phyloP scores from a whole-genome alignment of 2,888 invertebrate genomes.

The Nymphalis c-album region DNA sequence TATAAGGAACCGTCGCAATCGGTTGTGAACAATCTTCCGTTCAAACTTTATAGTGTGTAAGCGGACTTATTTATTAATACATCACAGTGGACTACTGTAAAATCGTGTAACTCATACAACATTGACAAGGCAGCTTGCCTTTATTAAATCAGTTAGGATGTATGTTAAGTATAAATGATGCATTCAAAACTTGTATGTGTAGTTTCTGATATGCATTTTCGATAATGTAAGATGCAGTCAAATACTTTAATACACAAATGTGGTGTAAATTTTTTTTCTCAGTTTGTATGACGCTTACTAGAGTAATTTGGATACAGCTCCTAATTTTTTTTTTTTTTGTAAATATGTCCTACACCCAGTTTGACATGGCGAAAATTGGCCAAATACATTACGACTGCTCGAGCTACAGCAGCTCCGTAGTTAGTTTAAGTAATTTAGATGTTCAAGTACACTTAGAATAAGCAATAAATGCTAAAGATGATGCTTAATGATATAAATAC shows the following conservation, averaged over 20 bases:
- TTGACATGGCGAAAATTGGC: constrained; percentile 26
- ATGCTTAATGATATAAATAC: constrained; percentile 74
- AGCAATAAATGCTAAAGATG: constrained; percentile 61
- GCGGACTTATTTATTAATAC: constrained; percentile 78
- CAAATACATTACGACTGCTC: constrained; percentile 20
- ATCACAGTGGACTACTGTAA: constrained; percentile 70
- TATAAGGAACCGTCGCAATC: constrained; percentile 75
- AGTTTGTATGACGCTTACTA: constrained; percentile 64
- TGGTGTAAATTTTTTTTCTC: constrained; percentile 58
- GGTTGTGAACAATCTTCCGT: constrained; percentile 78
- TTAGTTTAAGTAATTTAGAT: constrained; percentile 42
- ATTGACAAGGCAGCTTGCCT: constrained; percentile 47
- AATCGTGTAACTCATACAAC: constrained; percentile 42
- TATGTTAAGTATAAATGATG: constrained; percentile 28
- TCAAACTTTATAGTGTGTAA: constrained; percentile 77
- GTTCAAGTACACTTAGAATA: constrained; percentile 62
- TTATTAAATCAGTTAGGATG: constrained; percentile 47
- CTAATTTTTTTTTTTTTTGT: constrained; percentile 44
- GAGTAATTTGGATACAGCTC: constrained; percentile 56
- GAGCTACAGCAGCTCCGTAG: constrained; percentile 45
- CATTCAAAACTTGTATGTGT: constrained; percentile 27
- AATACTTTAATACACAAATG: constrained; percentile 28
- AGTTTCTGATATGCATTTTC: constrained; percentile 31
- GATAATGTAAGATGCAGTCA: constrained; percentile 3
- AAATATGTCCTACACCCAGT: constrained; percentile 41